Percentiles rank a stretch among this genome's conserved stretches.
Evolutionary conservation across 2,888 invertebrate genomes (phyloP).

Genomic region (Aphodius granarius): DNA sequence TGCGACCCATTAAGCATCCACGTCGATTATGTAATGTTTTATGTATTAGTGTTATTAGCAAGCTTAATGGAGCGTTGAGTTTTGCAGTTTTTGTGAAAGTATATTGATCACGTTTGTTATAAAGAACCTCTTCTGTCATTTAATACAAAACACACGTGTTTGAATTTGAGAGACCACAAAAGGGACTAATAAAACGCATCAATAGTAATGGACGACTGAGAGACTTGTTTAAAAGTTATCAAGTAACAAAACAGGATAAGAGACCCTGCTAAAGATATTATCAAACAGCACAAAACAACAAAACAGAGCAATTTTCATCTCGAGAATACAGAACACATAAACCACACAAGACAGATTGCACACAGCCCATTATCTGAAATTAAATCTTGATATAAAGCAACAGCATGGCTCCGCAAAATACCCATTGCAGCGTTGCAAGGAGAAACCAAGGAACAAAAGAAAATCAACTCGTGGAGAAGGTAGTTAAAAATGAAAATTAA

Average conservation of each 20-base stretch:
- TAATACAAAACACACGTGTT: too few relatives aligned
- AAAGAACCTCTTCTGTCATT: too few relatives aligned
- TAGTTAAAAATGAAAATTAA: neutral
- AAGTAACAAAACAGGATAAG: too few relatives aligned
- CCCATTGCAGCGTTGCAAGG: neutral
- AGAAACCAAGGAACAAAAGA: neutral
- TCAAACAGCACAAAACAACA: too few relatives aligned
- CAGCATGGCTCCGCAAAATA: neutral
- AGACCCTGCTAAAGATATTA: too few relatives aligned
- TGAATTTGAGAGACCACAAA: too few relatives aligned
- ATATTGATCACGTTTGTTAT: too few relatives aligned
- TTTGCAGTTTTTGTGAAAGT: neutral
- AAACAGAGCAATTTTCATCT: neutral
- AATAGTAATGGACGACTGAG: too few relatives aligned
- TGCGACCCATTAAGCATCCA: neutral
- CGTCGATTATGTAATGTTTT: neutral
- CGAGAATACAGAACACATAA: neutral
- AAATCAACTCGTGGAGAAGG: neutral
- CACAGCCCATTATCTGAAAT: neutral
- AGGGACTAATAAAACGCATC: too few relatives aligned
- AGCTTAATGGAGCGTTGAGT: neutral
- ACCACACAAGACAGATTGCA: neutral
- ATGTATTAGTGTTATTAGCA: neutral
- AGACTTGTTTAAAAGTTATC: too few relatives aligned
- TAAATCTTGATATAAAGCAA: neutral